Percentiles rank a stretch among this genome's conserved stretches.
These are phyloP conservation scores for Prorops nasuta DNA, from an alignment of 1,140 invertebrate species.

Conservation along the genomic window DNA sequence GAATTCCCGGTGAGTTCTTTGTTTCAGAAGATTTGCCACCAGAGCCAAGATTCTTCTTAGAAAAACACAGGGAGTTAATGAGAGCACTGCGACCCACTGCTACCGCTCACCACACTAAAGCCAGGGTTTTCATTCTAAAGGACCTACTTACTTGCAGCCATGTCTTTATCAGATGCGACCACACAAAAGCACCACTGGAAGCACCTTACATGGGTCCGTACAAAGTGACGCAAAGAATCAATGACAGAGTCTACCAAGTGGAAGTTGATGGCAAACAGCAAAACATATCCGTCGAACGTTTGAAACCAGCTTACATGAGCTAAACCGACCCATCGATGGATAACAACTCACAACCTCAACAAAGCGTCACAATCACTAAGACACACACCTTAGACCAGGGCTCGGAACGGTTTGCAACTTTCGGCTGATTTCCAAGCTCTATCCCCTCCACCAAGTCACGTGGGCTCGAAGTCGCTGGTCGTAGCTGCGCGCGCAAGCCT, in stretches of 20 bases:
- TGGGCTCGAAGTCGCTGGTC: too few species aligned
- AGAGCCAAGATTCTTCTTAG: not conserved
- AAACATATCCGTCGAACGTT: not conserved
- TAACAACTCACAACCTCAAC: too few species aligned
- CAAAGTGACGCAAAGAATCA: not conserved
- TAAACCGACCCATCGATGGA: too few species aligned
- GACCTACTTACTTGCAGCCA: not conserved
- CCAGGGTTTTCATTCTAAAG: not conserved
- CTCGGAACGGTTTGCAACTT: too few species aligned
- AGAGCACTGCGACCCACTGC: not conserved
- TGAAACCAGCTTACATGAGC: slow-evolving; percentile 1
- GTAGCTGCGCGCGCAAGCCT: too few species aligned
- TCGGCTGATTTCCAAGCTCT: too few species aligned
- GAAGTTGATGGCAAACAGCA: not conserved
- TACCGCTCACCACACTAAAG: not conserved
- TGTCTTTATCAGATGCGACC: not conserved
- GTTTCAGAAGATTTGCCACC: not conserved
- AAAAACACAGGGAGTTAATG: not conserved
- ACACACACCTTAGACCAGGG: too few species aligned
- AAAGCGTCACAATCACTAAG: too few species aligned
- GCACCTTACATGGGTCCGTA: not conserved
- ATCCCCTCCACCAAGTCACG: too few species aligned
- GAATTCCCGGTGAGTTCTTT: slow-evolving; percentile 7
- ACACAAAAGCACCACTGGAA: too few species aligned
- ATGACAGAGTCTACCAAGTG: not conserved